Percentiles rank a stretch among this genome's conserved stretches.
Evolutionary conservation across 2,888 invertebrate species (phyloP).

Genomic region (Morpho deidamia): DNA sequence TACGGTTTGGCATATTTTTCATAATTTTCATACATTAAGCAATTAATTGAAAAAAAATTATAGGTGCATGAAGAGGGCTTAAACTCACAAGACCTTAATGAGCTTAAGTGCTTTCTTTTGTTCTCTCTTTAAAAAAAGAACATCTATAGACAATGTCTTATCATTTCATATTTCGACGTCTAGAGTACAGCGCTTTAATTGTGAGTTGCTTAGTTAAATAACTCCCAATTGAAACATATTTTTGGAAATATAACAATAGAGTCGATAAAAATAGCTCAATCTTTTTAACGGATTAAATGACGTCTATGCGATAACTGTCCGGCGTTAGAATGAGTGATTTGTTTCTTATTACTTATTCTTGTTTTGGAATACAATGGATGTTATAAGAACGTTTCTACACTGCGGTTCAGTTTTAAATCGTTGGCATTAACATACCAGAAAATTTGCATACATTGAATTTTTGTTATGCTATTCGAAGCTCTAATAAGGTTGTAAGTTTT

Average conservation of each 20-base stretch:
- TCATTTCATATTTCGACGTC: no score
- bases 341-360: conserved; percentile 38
- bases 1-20: no score
- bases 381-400: conserved; percentile 11
- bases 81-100: no score
- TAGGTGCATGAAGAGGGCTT: no score
- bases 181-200: no score
- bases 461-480: background rate
- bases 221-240: background rate
- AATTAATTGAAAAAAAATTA: no score
- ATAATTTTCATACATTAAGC: no score
- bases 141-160: no score
- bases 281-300: conserved; percentile 10
- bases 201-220: no score
- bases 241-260: background rate
- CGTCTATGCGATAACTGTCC: conserved; percentile 5
- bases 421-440: background rate
- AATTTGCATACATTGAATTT: background rate
- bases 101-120: no score
- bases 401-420: background rate
- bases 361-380: conserved; percentile 54
- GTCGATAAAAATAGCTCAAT: conserved; percentile 3
- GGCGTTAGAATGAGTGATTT: conserved; percentile 22
- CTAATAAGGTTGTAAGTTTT: no score
- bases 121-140: no score